Evolutionary conservation across 2,888 invertebrate genomes (phyloP).

Genomic region (Dasypolia templi): DNA sequence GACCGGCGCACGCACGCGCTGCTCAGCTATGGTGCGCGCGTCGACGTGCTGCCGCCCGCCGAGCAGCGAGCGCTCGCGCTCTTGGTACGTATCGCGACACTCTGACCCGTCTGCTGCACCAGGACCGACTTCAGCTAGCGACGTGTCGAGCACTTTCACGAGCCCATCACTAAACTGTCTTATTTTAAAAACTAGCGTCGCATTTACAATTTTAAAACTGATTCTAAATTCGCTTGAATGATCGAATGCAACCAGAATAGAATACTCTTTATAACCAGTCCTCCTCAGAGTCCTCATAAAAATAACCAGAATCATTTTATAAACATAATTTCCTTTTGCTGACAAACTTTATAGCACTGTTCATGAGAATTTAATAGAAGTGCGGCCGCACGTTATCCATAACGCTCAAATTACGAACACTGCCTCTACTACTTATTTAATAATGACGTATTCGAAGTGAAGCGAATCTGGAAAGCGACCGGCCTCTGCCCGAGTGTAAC

Average conservation of each 20-base stretch:
- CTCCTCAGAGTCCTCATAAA: not conserved
- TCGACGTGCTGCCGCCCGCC: too few relatives aligned
- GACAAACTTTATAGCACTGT: not conserved
- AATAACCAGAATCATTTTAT: not conserved
- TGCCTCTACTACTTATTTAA: not conserved
- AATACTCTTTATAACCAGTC: not conserved
- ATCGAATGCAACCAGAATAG: not conserved
- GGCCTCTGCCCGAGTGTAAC: not conserved
- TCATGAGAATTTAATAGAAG: too few relatives aligned
- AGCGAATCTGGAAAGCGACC: not conserved
- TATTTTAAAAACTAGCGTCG: too few relatives aligned
- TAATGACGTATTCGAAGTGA: not conserved
- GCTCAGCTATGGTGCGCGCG: too few relatives aligned
- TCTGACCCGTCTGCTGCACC: too few relatives aligned
- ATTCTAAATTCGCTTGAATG: not conserved
- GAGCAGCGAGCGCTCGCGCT: too few relatives aligned
- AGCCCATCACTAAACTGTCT: not conserved
- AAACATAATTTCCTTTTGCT: not conserved
- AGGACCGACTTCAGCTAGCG: too few relatives aligned
- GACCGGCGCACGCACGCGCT: too few relatives aligned
- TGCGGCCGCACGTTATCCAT: not conserved
- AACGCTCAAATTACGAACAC: not conserved
- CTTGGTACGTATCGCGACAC: too few relatives aligned
- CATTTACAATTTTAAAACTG: not conserved
- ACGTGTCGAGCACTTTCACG: conserved; percentile 3